These are phyloP conservation scores for Trachymyrmex septentrionalis DNA, from an alignment of 1,140 invertebrate species.

Conservation along the genomic window DNA sequence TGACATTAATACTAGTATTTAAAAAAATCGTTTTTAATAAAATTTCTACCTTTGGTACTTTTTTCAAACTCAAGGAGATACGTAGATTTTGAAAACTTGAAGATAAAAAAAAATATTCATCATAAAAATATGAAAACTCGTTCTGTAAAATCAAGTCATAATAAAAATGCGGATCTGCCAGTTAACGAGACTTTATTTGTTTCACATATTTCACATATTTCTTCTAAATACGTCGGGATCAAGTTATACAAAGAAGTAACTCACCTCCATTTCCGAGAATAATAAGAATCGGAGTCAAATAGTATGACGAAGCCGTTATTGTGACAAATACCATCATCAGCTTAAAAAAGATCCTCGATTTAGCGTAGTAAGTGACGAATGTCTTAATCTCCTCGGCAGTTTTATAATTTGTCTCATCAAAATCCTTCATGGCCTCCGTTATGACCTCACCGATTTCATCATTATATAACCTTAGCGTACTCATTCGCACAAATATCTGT, in stretches of 20 bases:
- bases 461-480: conserved; percentile 75
- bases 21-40: not conserved
- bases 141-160: not conserved
- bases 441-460: conserved; percentile 75
- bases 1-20: not conserved
- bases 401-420: conserved; percentile 72
- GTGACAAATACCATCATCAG: conserved; percentile 75
- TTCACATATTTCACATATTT: not conserved
- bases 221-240: not conserved
- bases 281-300: conserved; percentile 76
- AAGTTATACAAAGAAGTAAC: conserved; percentile 25
- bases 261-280: conserved; percentile 47
- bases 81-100: not conserved
- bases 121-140: not conserved
- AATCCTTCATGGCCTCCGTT: conserved; percentile 74
- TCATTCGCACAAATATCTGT: conserved; percentile 77
- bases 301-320: conserved; percentile 79
- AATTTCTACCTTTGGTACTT: not conserved
- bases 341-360: conserved; percentile 77
- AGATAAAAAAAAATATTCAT: not conserved
- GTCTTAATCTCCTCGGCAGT: conserved; percentile 69
- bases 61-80: not conserved
- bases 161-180: not conserved
- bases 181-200: not conserved
- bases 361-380: conserved; percentile 76